These are phyloP conservation scores for Loris lydekkerianus DNA, from an alignment of 2,797 vertebrate species.

Conservation along the genomic window DNA sequence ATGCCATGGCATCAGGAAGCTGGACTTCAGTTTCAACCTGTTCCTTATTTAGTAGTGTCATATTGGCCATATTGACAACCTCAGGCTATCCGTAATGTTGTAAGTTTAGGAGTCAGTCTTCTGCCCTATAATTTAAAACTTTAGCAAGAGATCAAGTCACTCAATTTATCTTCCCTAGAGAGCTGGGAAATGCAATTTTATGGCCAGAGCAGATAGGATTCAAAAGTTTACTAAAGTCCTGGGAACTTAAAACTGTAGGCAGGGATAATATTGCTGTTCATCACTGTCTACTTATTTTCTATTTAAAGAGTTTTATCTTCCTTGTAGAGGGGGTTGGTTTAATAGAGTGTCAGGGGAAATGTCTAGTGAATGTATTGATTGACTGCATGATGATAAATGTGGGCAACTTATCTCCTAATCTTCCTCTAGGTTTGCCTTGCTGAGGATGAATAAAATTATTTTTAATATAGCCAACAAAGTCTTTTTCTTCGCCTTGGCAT, in stretches of 20 bases:
- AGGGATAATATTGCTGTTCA: slow-evolving; percentile 74
- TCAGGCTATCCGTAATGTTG: neutral
- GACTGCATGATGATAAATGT: slow-evolving; percentile 80
- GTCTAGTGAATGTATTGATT: slow-evolving; percentile 78
- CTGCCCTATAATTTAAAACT: slow-evolving; percentile 21
- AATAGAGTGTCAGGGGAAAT: slow-evolving; percentile 80
- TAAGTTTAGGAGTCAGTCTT: slow-evolving; percentile 2
- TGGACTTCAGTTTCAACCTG: neutral
- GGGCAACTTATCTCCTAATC: slow-evolving; percentile 78
- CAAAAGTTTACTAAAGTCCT: slow-evolving; percentile 76
- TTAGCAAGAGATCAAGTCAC: slow-evolving; percentile 4
- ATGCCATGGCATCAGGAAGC: neutral
- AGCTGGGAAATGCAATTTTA: slow-evolving; percentile 51
- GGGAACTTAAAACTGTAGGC: slow-evolving; percentile 68
- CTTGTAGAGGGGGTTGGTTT: slow-evolving; percentile 76
- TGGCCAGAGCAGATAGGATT: slow-evolving; percentile 45
- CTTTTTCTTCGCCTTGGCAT: slow-evolving; percentile 66
- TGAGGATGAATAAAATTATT: slow-evolving; percentile 75
- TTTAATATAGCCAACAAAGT: slow-evolving; percentile 69
- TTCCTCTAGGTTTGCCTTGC: slow-evolving; percentile 69
- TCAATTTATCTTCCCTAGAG: slow-evolving; percentile 26
- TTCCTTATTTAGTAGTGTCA: neutral
- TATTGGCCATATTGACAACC: neutral
- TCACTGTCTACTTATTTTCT: slow-evolving; percentile 82
- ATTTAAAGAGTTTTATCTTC: slow-evolving; percentile 79